Evolutionary conservation across 2,113 vertebrate species (phyloP).

Genomic region (Myxocyprinus asiaticus): DNA sequence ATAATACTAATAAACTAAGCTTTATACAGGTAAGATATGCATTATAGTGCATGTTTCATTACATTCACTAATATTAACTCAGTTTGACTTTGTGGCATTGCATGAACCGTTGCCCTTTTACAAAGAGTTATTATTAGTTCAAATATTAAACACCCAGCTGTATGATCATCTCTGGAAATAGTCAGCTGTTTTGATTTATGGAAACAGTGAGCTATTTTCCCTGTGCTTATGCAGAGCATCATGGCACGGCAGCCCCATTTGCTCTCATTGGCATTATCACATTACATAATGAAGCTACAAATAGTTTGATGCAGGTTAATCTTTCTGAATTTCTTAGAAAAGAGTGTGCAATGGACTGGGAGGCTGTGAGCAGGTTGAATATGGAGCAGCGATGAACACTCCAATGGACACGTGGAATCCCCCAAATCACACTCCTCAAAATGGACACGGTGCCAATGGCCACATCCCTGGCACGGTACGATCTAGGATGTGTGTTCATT

Average conservation of each 20-base stretch:
- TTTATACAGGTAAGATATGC: not conserved
- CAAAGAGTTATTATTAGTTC: slow-evolving; percentile 3
- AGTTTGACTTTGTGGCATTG: not conserved
- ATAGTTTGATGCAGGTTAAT: too few relatives aligned
- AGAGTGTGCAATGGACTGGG: slow-evolving; percentile 65
- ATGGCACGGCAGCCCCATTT: not conserved
- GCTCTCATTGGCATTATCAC: not conserved
- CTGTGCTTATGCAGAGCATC: too few relatives aligned
- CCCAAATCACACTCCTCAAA: slow-evolving; percentile 47
- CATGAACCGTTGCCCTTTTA: slow-evolving; percentile 5
- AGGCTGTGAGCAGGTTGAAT: not conserved
- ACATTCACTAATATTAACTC: not conserved
- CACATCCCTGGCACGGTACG: slow-evolving; percentile 38
- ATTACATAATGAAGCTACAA: not conserved
- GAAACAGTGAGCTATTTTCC: not conserved
- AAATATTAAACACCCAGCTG: not conserved
- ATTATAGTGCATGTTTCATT: not conserved
- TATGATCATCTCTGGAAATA: slow-evolving; percentile 19
- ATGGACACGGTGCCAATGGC: slow-evolving; percentile 4
- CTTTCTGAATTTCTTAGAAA: slow-evolving; percentile 70
- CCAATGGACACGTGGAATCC: slow-evolving; percentile 41
- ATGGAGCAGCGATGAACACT: not conserved
- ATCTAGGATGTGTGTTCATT: too few relatives aligned
- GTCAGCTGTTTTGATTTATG: not conserved
- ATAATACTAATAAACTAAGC: not conserved